Base-by-base conservation (phyloP, 2,797 vertebrate species). In the Taeniopygia guttata region DNA sequence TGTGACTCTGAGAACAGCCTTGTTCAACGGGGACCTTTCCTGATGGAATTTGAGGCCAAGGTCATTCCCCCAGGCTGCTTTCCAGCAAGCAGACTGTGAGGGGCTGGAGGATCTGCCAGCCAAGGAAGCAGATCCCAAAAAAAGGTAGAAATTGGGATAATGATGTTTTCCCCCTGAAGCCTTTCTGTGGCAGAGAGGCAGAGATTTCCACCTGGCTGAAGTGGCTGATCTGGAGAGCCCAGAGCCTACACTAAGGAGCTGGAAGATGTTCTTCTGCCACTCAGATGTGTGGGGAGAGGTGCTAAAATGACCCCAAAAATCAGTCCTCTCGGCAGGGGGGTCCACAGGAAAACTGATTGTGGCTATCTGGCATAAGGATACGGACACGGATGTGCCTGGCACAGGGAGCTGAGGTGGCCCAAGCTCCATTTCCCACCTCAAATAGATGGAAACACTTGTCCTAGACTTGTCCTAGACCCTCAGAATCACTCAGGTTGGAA, bases 21-120 rank as follows among this genome's bases (percentile, higher is more conserved):
- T 81, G 83, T 64, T 81, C 55, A 75, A 67, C 2, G 0, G 66
- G 74, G 91, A 91, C 89, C 77, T 96, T 87, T 63, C 94, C 48
- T 67, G 30, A 59, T 29, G 63, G 78, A 38, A 48, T 90, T 48
- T 26, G 70, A 95, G 92, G 69, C 77, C 74, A 88, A 95, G 89
- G 90, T 92, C 88, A 82, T 59, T 88, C 48, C 83, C 87, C 54
- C 46, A 36, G 91, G 93, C 91, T 94, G 79, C 34, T 87, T 64
- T 76, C 66, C 1, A 4, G 40, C 51, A 16, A 76, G 90, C 38
- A 85, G 48, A 3, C 34, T 69, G 60, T 0, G 1, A 84, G 54
- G 52, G 48, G 42, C 51, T 82, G 91, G 32, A 93, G 77, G 63
- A 88, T 58, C 88, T 76, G 83, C 77, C 80, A 54, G 86, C 48